These are phyloP conservation scores for Mallotus villosus DNA, from an alignment of 2,797 vertebrate species.

Conservation along the genomic window DNA sequence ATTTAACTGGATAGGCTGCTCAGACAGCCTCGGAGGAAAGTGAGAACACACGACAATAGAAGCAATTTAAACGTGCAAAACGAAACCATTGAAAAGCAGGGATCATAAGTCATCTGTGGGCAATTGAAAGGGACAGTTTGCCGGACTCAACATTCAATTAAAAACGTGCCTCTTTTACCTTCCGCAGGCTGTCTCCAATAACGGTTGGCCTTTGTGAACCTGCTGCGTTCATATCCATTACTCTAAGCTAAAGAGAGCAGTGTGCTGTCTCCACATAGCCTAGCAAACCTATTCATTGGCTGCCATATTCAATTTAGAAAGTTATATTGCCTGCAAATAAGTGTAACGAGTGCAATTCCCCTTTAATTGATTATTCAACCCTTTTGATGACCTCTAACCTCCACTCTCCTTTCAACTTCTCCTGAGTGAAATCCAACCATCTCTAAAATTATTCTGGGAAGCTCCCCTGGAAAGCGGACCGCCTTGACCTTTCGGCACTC, in stretches of 20 bases:
- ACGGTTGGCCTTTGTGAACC: constrained; percentile 54
- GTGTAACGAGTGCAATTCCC: constrained; percentile 62
- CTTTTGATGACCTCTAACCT: constrained; percentile 52
- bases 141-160: constrained; percentile 60
- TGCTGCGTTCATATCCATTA: constrained; percentile 50
- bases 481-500: constrained; percentile 57
- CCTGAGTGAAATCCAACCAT: constrained; percentile 65
- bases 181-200: constrained; percentile 22
- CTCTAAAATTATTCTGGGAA: constrained; percentile 69
- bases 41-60: constrained; percentile 64
- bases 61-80: constrained; percentile 70
- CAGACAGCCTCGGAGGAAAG: constrained; percentile 64
- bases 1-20: constrained; percentile 79
- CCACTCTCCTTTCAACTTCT: constrained; percentile 56
- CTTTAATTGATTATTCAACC: constrained; percentile 68
- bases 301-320: constrained; percentile 54
- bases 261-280: constrained; percentile 21
- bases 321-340: constrained; percentile 60
- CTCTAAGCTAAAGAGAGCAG: constrained; percentile 39
- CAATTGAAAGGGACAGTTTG: constrained; percentile 46
- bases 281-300: constrained; percentile 30
- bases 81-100: constrained; percentile 60
- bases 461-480: constrained; percentile 64
- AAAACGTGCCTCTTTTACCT: constrained; percentile 54
- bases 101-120: constrained; percentile 59